Base-by-base conservation (phyloP, 2,113 vertebrate genomes). In the Burhinus oedicnemus region DNA sequence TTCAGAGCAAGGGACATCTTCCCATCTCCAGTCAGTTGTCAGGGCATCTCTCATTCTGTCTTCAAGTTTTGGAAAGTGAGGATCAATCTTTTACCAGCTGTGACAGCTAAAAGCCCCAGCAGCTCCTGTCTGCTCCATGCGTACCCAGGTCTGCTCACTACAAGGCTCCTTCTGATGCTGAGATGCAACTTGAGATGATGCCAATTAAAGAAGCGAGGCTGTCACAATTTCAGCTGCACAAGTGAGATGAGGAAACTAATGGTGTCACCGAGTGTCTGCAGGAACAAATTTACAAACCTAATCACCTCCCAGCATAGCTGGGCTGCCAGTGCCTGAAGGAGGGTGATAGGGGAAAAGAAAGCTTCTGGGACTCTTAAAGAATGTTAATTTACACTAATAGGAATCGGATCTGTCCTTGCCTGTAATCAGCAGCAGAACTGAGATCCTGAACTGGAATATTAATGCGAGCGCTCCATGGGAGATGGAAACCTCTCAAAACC, bases 251-350 rank as follows among this genome's bases (percentile, higher is more conserved):
- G 81, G 85, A 94, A 93, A 89, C 80, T 52, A 75, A 38, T 26
- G 54, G 83, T 95, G 94, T 93, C 97, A 91, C 78, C 2, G 2
- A 74, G 85, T 17, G 81, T 82, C 86, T 95, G 77, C 83, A 72
- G 89, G 87, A 95, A 81, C 40, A 61, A 78, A 96, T 96, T 95
- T 96, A 95, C 91, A 97, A 95, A 91, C 89, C 92, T 95, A 97
- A 95, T 97, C 94, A 89, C 76, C 90, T 95, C 92, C 74, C 77
- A 75, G 72, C 89, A 82, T 16, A 92, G 86, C 77, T 21, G 8
- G 83, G 57, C 83, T 95, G 94, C 91, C 91, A 84, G 77, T 49
- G 79, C 69, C 95, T 94, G 92, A 70, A 78, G 72, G 64, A 89
- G 74, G 89, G 80, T 7, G 62, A 93, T 40, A 78, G 74, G 83